Evolutionary conservation across 2,888 invertebrate genomes (phyloP).

Genomic region (Synanthedon formicaeformis): DNA sequence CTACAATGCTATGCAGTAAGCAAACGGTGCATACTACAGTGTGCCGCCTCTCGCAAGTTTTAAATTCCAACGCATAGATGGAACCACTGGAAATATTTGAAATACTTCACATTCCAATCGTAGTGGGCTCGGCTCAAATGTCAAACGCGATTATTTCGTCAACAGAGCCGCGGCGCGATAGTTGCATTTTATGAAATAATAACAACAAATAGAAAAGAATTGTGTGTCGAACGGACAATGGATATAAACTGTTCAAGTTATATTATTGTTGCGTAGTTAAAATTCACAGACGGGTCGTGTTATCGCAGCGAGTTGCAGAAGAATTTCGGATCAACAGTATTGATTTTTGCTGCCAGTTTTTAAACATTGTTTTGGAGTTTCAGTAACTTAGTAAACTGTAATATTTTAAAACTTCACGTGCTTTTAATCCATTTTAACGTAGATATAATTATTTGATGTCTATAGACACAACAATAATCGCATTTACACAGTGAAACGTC

Average conservation of each 20-base stretch:
- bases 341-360: conserved; percentile 65
- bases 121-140: conserved; percentile 79
- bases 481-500: conserved; percentile 26
- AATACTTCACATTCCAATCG: conserved; percentile 75
- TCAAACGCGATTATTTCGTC: conserved; percentile 75
- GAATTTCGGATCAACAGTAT: conserved; percentile 50
- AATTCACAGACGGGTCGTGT: conserved; percentile 29
- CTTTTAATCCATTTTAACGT: neutral
- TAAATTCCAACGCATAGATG: conserved; percentile 69
- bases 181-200: conserved; percentile 66
- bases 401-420: conserved; percentile 11
- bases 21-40: conserved; percentile 27
- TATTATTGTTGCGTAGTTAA: conserved; percentile 3
- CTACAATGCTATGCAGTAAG: neutral
- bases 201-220: conserved; percentile 47
- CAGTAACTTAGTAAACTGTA: conserved; percentile 21
- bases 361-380: conserved; percentile 52
- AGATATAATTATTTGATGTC: neutral
- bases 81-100: conserved; percentile 76
- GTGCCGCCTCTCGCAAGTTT: conserved; percentile 44
- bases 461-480: neutral
- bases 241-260: conserved; percentile 43
- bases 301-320: conserved; percentile 30
- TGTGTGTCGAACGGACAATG: conserved; percentile 56
- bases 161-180: conserved; percentile 68